Evolutionary conservation across 2,797 vertebrate genomes (phyloP), one percentile per base, ranked within the genome.

Genomic region (Premnoplex brunnescens): DNA sequence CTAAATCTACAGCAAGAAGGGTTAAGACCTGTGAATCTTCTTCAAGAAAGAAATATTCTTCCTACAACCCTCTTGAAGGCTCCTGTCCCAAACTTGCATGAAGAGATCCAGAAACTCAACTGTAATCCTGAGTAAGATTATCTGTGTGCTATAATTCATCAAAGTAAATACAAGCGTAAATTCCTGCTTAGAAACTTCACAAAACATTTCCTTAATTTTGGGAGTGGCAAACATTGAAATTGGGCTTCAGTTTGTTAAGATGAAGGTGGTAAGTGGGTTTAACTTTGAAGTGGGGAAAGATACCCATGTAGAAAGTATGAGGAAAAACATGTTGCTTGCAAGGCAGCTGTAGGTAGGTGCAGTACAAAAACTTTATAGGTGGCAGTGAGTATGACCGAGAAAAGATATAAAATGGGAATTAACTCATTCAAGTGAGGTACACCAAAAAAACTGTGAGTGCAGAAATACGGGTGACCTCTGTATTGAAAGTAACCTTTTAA

Each of bases 21-120:
- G 39, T 98, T 99, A 93, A 98, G 98, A 96, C 98, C 99, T 89
- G 97, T 99, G 88, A 99, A 99, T 97, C 98, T 99, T 94, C 98
- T 99, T 93, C 99, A 99, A 98, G 99, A 99, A 91, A 98, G 99
- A 94, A 99, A 98, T 97, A 98, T 99, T 91, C 98, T 99, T 91
- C 99, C 99, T 36, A 80, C 97, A 0, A 97, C 85, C 39, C 95
- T 98, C 22, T 68, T 99, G 83, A 96, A 98, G 12, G 97, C 99
- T 68, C 99, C 99, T 1, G 97, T 98, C 30, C 99, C 99, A 88
- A 99, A 98, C 95, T 98, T 99, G 91, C 98, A 99, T 69, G 99
- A 99, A 96, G 99, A 99, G 88, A 98, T 99, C 96, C 99, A 99
- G 98, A 99, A 98, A 89, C 96, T 99, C 78, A 99, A 99, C 97